Evolutionary conservation across 2,888 invertebrate species (phyloP).

Genomic region (Uloborus plumipes): DNA sequence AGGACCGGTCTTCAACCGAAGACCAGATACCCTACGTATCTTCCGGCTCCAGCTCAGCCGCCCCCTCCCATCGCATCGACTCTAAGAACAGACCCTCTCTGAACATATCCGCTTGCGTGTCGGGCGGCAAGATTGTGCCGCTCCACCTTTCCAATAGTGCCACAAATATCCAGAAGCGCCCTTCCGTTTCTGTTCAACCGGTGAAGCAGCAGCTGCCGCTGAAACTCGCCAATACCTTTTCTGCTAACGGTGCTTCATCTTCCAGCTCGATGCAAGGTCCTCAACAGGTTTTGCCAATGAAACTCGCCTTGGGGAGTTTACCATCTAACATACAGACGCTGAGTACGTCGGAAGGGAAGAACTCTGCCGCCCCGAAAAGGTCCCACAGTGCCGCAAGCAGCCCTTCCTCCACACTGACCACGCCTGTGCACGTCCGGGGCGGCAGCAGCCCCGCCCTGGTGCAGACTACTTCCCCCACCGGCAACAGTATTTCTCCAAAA

Average conservation of each 20-base stretch:
- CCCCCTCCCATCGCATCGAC: conserved; percentile 48
- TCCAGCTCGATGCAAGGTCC: conserved; percentile 17
- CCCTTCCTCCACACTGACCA: conserved; percentile 43
- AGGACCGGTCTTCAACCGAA: conserved; percentile 29
- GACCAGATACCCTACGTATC: conserved; percentile 69
- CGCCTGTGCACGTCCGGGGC: conserved; percentile 53
- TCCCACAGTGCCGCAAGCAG: conserved; percentile 57
- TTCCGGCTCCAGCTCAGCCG: conserved; percentile 59
- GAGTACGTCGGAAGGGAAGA: conserved; percentile 20
- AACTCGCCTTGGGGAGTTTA: conserved; percentile 37
- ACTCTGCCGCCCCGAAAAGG: conserved; percentile 40
- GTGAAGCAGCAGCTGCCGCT: conserved; percentile 91
- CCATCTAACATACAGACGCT: conserved; percentile 12
- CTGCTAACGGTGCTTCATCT: conserved; percentile 42
- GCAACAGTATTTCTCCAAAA: conserved; percentile 26
- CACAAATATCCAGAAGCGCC: conserved; percentile 81
- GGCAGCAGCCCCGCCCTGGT: conserved; percentile 56
- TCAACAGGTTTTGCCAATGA: conserved; percentile 56
- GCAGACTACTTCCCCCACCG: conserved; percentile 40
- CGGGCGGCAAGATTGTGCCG: conserved; percentile 73
- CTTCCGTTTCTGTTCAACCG: conserved; percentile 71
- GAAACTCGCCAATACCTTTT: conserved; percentile 80
- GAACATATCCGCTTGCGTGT: conserved; percentile 18
- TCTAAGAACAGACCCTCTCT: conserved; percentile 43
- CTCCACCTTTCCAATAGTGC: conserved; percentile 81